Evolutionary conservation across 2,888 invertebrate genomes (phyloP), one percentile per base, ranked within the genome.

Genomic region (Myopa tessellatipennis): DNA sequence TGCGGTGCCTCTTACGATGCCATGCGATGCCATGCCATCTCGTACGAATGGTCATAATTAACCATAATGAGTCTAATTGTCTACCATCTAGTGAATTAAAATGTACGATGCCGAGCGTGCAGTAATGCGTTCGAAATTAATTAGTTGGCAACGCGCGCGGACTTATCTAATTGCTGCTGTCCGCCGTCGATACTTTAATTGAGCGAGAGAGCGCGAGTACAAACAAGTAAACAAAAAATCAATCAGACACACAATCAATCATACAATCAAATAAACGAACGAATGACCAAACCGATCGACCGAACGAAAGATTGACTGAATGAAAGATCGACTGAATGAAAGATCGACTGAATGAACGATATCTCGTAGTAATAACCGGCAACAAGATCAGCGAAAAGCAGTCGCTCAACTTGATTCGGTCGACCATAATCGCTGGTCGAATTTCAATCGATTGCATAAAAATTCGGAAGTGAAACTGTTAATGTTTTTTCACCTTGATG

Each of bases 101-200:
- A 87, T 87, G 87, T 87, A 87, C 86, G 87, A 86, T 86, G 86
- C 86, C 85, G 86, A 87, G 87, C 87, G 87, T 87, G 87, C 86
- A 87, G 85, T 86, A 87, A 87, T 87, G 85, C 87, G 85, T 86
- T 84, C 87, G 85, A 87, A 83, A 79, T 81, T 78, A 75, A 75
- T 75, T 75, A 75, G 75, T 60, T 58, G 40, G 52, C 75, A 68
- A 69, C 75, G 75, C 68, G 75, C 58, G 75, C 58, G 60, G 75
- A 69, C 58, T 60, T 55, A 38, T 68, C 52, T 67, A 68, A 67
- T 58, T 75, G 52, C 36, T 68, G 75, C 40, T 26, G 65, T 14
- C 50, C 34, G 55, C 67, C 58, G 85, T 86, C 85, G 86, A 87
- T 87, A 87, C 86, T 87, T 86, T 87, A 86, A 87, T 87, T 87